phyloP scores from a whole-genome alignment of 1,140 invertebrate genomes.

The Drosophila kikkawai region DNA sequence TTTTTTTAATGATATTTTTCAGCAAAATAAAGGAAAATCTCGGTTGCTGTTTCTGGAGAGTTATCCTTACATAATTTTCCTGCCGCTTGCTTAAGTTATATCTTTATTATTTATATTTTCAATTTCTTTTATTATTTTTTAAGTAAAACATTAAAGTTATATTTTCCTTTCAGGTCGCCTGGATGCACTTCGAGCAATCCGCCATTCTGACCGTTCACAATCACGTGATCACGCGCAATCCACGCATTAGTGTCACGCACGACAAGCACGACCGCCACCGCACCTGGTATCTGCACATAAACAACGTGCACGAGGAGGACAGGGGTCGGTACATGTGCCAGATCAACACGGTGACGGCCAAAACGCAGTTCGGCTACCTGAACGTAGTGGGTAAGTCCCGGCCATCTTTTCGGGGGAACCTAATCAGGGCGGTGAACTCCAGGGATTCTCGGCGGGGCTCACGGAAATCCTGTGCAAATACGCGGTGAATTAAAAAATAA shows the following conservation, averaged over 20 bases:
- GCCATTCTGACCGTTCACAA: conserved; percentile 96
- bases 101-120: rapidly evolving
- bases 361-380: conserved; percentile 96
- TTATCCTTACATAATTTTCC: no score
- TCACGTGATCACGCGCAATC: conserved; percentile 96
- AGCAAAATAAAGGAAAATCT: no score
- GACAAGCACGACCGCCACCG: conserved; percentile 90
- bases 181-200: conserved; percentile 97
- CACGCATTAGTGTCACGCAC: conserved; percentile 95
- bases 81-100: not conserved
- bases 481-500: conserved; percentile 77
- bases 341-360: conserved; percentile 96
- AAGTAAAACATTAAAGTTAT: not conserved
- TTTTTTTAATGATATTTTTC: no score
- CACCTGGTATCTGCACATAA: conserved; percentile 96
- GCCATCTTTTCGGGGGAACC: conserved; percentile 16
- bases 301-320: conserved; percentile 95
- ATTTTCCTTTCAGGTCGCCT: conserved; percentile 91
- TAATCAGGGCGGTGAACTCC: conserved; percentile 49
- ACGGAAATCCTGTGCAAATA: conserved; percentile 68
- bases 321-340: conserved; percentile 98
- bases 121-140: not conserved
- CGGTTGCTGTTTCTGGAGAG: no score
- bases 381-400: conserved; percentile 94
- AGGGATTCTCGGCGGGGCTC: conserved; percentile 8